Conservation (phyloP, 2,113 vertebrate species). For the Procapra przewalskii region DNA sequence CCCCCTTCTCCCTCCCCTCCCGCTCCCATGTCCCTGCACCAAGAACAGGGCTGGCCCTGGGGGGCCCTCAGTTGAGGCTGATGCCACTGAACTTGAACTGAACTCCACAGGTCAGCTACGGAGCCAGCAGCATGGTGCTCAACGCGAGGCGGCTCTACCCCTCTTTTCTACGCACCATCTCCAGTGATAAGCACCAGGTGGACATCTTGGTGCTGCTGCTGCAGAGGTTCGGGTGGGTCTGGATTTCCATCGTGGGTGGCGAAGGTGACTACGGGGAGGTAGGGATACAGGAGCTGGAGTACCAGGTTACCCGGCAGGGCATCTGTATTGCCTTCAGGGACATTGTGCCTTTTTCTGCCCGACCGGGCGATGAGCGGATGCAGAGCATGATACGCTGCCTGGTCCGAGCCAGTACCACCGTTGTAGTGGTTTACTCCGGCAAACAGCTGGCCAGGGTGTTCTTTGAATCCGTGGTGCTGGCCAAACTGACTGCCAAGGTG, state of each 20-base stretch:
- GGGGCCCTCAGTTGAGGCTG: neutral
- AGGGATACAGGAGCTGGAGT: conserved; percentile 68
- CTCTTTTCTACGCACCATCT: conserved; percentile 86
- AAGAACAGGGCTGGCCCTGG: neutral
- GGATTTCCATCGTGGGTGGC: conserved; percentile 84
- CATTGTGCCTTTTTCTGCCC: neutral
- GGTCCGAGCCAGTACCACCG: neutral
- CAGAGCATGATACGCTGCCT: conserved; percentile 71
- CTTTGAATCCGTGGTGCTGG: conserved; percentile 79
- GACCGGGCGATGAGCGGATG: neutral
- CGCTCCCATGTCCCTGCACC: neutral
- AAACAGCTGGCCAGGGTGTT: conserved; percentile 34
- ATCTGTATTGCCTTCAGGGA: conserved; percentile 84
- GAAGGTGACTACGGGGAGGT: conserved; percentile 77
- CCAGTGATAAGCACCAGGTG: conserved; percentile 81
- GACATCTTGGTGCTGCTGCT: conserved; percentile 81
- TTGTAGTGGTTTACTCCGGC: conserved; percentile 78
- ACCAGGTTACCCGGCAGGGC: neutral
- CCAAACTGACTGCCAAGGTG: conserved; percentile 82
- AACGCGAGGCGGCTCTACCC: conserved; percentile 81
- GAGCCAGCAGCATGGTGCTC: conserved; percentile 77
- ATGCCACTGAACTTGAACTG: neutral
- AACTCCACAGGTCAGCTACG: conserved; percentile 84
- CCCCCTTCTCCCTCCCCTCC: neutral
- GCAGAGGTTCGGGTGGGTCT: conserved; percentile 84